These are phyloP conservation scores for Huso huso DNA, from an alignment of 2,797 vertebrate species.

Conservation along the genomic window DNA sequence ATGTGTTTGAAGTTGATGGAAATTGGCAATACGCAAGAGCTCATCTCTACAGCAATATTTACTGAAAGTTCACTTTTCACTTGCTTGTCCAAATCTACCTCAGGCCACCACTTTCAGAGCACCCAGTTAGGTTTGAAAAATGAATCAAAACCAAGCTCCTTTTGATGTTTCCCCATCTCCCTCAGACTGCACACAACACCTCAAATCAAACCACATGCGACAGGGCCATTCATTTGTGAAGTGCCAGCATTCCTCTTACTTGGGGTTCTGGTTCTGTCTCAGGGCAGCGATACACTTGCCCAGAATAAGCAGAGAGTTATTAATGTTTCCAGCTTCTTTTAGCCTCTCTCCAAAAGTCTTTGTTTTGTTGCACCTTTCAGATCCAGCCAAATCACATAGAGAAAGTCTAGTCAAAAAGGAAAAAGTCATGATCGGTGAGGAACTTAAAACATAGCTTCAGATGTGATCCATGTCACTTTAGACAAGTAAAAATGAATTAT, in stretches of 20 bases:
- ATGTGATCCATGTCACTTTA: neutral
- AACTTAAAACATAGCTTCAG: too few species aligned
- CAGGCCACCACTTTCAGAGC: too few species aligned
- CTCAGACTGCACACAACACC: too few species aligned
- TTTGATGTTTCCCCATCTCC: too few species aligned
- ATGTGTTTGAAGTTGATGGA: too few species aligned
- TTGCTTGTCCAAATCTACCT: too few species aligned
- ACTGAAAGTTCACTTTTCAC: too few species aligned
- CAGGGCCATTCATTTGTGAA: neutral
- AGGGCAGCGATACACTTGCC: slow-evolving; percentile 81
- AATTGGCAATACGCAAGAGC: too few species aligned
- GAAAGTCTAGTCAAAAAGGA: slow-evolving; percentile 58
- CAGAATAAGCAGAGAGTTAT: slow-evolving; percentile 82
- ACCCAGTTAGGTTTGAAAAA: too few species aligned
- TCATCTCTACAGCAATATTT: too few species aligned
- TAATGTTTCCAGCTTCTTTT: slow-evolving; percentile 86
- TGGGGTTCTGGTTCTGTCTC: slow-evolving; percentile 67
- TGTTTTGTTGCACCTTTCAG: slow-evolving; percentile 82
- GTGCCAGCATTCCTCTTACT: slow-evolving; percentile 45
- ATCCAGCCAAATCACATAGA: slow-evolving; percentile 83
- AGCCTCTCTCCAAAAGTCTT: slow-evolving; percentile 76
- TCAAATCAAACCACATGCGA: too few species aligned
- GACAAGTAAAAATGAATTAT: neutral
- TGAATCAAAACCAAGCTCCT: too few species aligned
- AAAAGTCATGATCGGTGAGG: neutral